These are phyloP conservation scores for Nannoperca obscura DNA, from an alignment of 2,797 vertebrate genomes.

Conservation along the genomic window DNA sequence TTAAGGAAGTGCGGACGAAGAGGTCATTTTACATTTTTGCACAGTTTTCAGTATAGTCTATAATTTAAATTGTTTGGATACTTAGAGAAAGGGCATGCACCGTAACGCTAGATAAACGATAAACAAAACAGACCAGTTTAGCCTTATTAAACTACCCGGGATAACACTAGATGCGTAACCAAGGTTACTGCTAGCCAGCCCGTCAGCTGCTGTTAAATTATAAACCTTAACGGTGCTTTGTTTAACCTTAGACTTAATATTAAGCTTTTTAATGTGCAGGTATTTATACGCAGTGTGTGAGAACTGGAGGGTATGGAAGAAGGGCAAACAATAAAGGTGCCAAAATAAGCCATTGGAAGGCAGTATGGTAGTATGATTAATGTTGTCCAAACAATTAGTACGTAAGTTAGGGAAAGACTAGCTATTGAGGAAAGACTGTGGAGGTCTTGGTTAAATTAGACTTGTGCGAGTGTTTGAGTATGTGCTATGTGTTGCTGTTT, in stretches of 20 bases:
- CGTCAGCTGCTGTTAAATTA: not conserved
- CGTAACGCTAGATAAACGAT: not conserved
- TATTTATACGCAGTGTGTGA: not conserved
- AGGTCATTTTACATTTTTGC: constrained; percentile 6
- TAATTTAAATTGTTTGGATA: not conserved
- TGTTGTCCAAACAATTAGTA: not conserved
- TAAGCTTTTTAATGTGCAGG: not conserved
- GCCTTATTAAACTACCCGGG: not conserved
- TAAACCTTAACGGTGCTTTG: not conserved
- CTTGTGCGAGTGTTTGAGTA: not conserved
- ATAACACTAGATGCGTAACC: not conserved
- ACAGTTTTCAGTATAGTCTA: not conserved
- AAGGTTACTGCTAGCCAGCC: not conserved
- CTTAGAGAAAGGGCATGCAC: not conserved
- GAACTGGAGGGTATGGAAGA: not conserved
- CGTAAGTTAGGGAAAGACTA: not conserved
- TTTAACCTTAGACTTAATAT: not conserved
- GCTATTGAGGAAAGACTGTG: not conserved
- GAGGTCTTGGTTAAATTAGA: not conserved
- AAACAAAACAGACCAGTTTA: not conserved
- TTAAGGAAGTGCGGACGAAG: accelerated
- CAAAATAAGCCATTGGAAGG: not conserved
- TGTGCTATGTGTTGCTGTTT: not conserved
- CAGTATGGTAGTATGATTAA: not conserved
- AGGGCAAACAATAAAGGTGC: not conserved